Base-by-base conservation (phyloP, 1,140 invertebrate species). In the Idris sp. region DNA sequence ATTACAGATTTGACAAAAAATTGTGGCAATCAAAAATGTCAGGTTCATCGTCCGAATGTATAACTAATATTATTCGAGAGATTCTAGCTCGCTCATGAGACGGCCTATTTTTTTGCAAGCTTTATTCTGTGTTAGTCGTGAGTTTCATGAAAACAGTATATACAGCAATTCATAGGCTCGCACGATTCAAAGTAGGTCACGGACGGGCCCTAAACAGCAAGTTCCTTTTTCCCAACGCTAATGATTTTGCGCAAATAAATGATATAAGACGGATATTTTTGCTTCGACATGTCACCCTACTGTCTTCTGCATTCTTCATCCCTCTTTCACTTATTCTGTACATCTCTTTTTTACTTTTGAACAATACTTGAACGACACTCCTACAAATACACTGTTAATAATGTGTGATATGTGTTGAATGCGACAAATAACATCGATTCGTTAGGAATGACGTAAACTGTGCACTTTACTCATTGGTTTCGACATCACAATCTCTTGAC, bases 101-200 rank as follows among this genome's bases (percentile, higher is more conserved):
- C 72, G 74, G 64, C 74, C 68, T 76, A 77, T 64, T 78, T 78
- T 49, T 54, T 67, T 49, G 61, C 59, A 54, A 59, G 46, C 46
- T 48, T 56, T 38, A 43, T 61, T 51, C 54, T 31, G 36, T 35
- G 56, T n/a, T 53, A 62, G 33, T 53, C 51, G 56, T 41, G 49
- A 49, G 61, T 72, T 72, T 68, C 72, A 78, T 75, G 65, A 75
- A 78, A 74, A 56, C 59, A 35, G 48, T 74, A 67, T 74, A 74
- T 71, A 71, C 71, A 77, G 58, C 62, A 59, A 75, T 64, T 78
- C 62, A 56, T 69, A 75, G 54, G 40, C 44, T 33, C 43, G 59
- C 28, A 38, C 36, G 14, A n/a, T 65, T 49, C 8, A 18, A 53
- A 76, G 30, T 56, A 51, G 76, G 72, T 78, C 76, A 78, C 40